Conservation (phyloP, 2,797 vertebrate genomes). For the Danio choprae region DNA sequence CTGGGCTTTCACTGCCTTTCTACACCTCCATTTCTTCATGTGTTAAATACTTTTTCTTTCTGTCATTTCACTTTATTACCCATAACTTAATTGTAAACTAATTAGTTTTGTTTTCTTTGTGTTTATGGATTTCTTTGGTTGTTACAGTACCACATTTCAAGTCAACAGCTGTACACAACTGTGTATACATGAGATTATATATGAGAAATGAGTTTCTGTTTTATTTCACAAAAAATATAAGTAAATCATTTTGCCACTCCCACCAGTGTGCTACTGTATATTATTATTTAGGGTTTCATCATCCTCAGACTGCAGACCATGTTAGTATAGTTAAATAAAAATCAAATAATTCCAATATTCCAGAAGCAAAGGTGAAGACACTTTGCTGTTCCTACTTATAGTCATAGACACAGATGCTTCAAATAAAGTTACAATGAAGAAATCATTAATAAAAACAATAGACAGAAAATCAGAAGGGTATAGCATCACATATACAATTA, state of each 20-base stretch:
- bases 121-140: too few relatives aligned
- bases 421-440: neutral
- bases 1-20: too few relatives aligned
- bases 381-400: neutral
- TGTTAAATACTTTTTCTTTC: too few relatives aligned
- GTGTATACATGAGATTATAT: too few relatives aligned
- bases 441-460: neutral
- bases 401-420: neutral
- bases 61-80: too few relatives aligned
- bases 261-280: neutral
- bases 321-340: neutral
- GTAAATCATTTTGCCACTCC: neutral
- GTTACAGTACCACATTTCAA: too few relatives aligned
- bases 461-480: neutral
- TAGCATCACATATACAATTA: slow-evolving; percentile 38
- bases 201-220: too few relatives aligned
- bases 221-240: too few relatives aligned
- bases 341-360: neutral
- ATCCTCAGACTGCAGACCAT: neutral
- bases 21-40: too few relatives aligned
- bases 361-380: neutral
- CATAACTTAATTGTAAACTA: too few relatives aligned
- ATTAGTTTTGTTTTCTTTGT: too few relatives aligned
- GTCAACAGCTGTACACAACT: too few relatives aligned
- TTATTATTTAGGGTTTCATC: neutral